Evolutionary conservation across 2,888 invertebrate genomes (phyloP), one percentile per base, ranked within the genome.

Genomic region (Drosophila peninsularis): DNA sequence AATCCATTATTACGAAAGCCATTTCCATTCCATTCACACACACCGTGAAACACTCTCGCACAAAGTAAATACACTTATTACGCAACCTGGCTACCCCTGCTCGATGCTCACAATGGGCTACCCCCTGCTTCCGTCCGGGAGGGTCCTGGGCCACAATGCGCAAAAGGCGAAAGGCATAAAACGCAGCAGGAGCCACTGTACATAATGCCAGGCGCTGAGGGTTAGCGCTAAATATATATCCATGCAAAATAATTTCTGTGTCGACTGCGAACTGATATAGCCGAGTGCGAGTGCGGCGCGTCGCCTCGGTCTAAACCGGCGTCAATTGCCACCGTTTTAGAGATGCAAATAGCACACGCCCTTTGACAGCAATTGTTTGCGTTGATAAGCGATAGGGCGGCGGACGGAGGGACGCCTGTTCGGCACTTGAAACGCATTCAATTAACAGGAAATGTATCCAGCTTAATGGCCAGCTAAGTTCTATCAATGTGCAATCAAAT

Each of bases 61-160:
- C 54, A 80, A 82, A 78, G 89, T 84, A 89, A 89, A 89, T 84
- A 83, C 89, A 87, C 89, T 87, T 83, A 89, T 89, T 88, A 89
- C 88, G 88, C 78, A 82, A 88, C 24, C 37, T 21, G 27, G 3
- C 27, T 53, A 53, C 27, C 52, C 54, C 54, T 41, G 50, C 24
- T 5, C 24, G 24, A 3, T 5, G 24, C 50, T 30, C 27, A 10
- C 27, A 27, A 24, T 27, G 49, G 49, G 32, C 49, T 49, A 49
- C 30, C 49, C 49, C 49, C 32, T 32, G 49, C 49, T 14, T 32
- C 17, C 49, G 14, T 6, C 2, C 30, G 5, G 49, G 30, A 32
- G 49, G 19, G 34, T 9, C 49, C 49, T 3, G 21, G 34, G 19
- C 49, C 19, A 49, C 49, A 30, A 21, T 50, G 54, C 37, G 54